Conservation (phyloP, 2,888 invertebrate genomes). For the Cryptophagus acutangulus region DNA sequence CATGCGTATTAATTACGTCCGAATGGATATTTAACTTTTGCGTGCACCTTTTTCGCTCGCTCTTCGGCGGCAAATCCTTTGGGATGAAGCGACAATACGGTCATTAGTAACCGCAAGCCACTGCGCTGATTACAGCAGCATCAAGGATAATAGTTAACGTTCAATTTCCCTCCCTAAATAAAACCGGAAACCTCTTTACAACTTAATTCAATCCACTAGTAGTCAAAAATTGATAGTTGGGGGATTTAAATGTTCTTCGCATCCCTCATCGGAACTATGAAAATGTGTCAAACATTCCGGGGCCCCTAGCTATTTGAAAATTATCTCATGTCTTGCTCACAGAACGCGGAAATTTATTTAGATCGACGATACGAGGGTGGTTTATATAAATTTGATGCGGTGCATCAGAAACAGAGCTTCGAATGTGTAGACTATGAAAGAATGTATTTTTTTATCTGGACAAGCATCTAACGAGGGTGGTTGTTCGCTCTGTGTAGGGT, state of each 20-base stretch:
- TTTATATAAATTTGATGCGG: no score
- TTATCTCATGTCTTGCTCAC: no score
- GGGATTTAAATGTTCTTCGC: no score
- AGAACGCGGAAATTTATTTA: not conserved
- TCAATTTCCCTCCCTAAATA: conserved; percentile 14
- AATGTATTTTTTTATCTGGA: conserved; percentile 41
- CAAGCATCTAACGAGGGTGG: conserved; percentile 39
- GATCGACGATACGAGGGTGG: not conserved
- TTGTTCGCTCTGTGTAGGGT: conserved; percentile 30
- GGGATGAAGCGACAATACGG: conserved; percentile 27
- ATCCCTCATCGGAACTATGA: no score
- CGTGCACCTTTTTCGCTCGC: not conserved
- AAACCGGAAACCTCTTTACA: not conserved
- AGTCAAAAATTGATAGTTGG: no score
- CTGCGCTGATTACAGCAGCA: conserved; percentile 24
- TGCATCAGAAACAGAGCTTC: conserved; percentile 2
- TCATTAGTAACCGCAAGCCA: conserved; percentile 30
- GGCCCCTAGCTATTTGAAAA: not conserved
- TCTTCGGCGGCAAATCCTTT: conserved; percentile 10
- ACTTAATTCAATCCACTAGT: no score
- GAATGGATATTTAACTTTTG: conserved; percentile 15
- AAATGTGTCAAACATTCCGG: no score
- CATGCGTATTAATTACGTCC: conserved; percentile 23
- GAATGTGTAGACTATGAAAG: conserved; percentile 21
- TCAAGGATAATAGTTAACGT: conserved; percentile 23